A percentile compares a stretch with the other conserved stretches of the same genome.
Conservation (phyloP, 2,113 vertebrate genomes). For the Brevimyrus niger region DNA sequence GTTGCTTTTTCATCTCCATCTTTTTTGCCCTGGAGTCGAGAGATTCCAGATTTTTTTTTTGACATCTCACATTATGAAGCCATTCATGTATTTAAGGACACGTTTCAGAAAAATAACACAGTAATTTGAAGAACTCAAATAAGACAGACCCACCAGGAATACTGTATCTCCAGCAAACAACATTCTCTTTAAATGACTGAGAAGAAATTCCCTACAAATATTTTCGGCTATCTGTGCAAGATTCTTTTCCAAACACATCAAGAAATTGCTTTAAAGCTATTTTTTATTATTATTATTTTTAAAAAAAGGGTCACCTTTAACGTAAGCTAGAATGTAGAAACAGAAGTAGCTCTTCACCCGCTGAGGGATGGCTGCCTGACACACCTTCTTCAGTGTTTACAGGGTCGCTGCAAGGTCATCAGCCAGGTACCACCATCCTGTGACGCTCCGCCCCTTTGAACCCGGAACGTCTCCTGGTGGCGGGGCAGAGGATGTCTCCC, state of each 20-base stretch:
- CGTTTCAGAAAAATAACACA: background rate
- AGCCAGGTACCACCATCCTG: too few species aligned
- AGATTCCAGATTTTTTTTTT: background rate
- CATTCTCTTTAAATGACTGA: background rate
- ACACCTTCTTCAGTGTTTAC: too few species aligned
- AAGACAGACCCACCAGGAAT: background rate
- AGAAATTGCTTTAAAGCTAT: background rate
- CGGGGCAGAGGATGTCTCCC: too few species aligned
- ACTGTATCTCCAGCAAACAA: background rate
- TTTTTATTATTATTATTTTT: background rate
- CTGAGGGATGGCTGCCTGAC: too few species aligned
- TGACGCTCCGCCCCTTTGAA: too few species aligned
- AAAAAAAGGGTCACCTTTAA: background rate
- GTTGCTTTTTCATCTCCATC: background rate
- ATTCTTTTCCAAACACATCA: background rate
- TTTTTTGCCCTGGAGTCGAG: background rate
- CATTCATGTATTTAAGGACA: background rate
- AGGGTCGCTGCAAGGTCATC: too few species aligned
- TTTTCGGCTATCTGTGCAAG: background rate
- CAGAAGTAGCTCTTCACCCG: too few species aligned
- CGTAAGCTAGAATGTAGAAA: too few species aligned
- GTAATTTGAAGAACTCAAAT: background rate
- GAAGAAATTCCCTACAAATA: background rate
- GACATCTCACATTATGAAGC: background rate
- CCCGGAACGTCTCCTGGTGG: too few species aligned